A percentile compares a stretch with the other conserved stretches of the same genome.
Evolutionary conservation across 2,888 invertebrate species (phyloP).

Genomic region (Andrena praecox): DNA sequence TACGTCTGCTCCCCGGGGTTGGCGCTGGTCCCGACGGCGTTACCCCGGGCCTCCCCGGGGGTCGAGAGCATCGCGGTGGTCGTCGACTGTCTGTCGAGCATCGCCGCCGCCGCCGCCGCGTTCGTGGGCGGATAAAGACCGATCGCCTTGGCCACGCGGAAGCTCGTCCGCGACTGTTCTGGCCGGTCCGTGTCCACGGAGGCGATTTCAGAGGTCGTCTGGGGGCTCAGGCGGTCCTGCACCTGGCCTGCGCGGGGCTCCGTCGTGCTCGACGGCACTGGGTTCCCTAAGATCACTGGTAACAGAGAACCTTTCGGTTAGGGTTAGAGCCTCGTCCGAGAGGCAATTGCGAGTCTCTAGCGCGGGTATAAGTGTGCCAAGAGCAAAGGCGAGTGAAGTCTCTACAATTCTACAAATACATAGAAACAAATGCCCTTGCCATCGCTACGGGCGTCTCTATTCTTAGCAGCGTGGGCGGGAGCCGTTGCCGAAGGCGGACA

Average conservation of each 20-base stretch:
- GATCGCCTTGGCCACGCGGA: constrained; percentile 79
- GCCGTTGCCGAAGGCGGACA: too few relatives aligned
- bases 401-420: too few relatives aligned
- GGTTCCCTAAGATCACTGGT: constrained; percentile 74
- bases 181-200: constrained; percentile 44
- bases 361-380: not conserved
- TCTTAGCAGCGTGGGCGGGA: too few relatives aligned
- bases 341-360: not conserved
- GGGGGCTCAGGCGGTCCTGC: constrained; percentile 48
- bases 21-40: constrained; percentile 28
- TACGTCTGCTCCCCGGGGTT: constrained; percentile 28
- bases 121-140: constrained; percentile 72
- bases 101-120: constrained; percentile 49
- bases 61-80: constrained; percentile 44
- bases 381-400: too few relatives aligned
- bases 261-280: constrained; percentile 76
- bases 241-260: constrained; percentile 62
- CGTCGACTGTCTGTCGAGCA: constrained; percentile 50
- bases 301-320: not conserved
- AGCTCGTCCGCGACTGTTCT: constrained; percentile 54
- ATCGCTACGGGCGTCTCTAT: too few relatives aligned
- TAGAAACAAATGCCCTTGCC: too few relatives aligned
- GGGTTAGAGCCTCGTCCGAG: not conserved
- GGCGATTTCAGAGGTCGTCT: constrained; percentile 41
- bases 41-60: constrained; percentile 34